Base-by-base conservation (phyloP, 2,888 invertebrate genomes). In the Sceliomorpha sp. region DNA sequence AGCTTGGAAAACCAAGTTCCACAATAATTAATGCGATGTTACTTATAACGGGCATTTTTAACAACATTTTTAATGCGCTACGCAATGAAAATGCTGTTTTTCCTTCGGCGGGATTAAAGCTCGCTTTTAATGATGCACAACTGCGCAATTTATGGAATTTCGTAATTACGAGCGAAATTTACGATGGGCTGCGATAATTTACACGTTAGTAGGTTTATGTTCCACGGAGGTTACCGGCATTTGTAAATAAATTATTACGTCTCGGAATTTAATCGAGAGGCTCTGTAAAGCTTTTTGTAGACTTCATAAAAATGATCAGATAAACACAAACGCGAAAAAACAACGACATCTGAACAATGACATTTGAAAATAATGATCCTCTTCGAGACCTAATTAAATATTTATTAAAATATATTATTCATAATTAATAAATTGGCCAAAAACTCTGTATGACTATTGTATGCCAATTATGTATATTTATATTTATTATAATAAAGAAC, bases 91-190 rank as follows among this genome's bases (percentile, higher is more conserved):
- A 42, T 32, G 47, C 31, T 32, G 37, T 42, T 26, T 13, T 50
- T 47, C 40, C 51, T 40, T 40, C 31, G 15, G 14, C 14, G 10
- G 37, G 1, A 26, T 45, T 50, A 50, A 50, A 84, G 81, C 76
- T 78, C 78, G 78, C 75, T 81, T 83, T 84, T 85, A 85, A 85
- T 85, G 85, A 84, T 51, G 51, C 66, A 51, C 51, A 58, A 53
- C 66, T 24, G 39, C 40, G 53, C 45, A 58, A 58, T 66, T 66
- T 66, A 66, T 24, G 47, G 47, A 51, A 66, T 66, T 39, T 31
- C 36, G 58, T 53, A 66, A 66, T 66, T 59, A 53, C 58, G 10
- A 34, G 37, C 37, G 45, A 39, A 45, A 66, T 59, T 66, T 42
- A 59, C 45, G 47, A 36, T 32, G 40, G 51, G 47, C 39, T 40